Conservation (phyloP, 2,113 vertebrate genomes). For the Melanerpes formicivorus region DNA sequence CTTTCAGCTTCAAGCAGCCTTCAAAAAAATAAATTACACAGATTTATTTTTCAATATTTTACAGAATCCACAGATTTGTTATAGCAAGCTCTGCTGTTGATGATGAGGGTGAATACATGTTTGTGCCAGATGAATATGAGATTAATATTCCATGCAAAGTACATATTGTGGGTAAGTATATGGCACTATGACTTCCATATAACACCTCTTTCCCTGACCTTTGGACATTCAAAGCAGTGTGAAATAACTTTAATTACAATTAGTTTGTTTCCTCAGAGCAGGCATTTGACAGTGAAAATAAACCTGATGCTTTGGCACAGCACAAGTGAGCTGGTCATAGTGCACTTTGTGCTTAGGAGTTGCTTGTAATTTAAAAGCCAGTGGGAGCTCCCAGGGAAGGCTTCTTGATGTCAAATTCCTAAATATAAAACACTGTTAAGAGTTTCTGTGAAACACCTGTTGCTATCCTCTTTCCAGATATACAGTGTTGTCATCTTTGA, state of each 20-base stretch:
- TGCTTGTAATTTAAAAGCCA: background rate
- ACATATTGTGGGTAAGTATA: constrained; percentile 89
- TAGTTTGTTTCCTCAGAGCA: background rate
- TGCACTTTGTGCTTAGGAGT: background rate
- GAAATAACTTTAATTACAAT: background rate
- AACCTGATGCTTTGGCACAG: background rate
- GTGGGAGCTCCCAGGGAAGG: background rate
- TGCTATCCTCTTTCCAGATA: background rate
- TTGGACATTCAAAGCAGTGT: background rate
- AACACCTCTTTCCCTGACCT: background rate
- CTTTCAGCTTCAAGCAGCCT: background rate
- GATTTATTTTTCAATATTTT: background rate
- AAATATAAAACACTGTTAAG: background rate
- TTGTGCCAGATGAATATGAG: constrained; percentile 91
- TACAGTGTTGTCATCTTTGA: background rate
- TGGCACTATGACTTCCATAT: background rate
- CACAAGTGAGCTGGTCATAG: background rate
- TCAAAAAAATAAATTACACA: background rate
- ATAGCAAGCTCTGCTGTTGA: constrained; percentile 82
- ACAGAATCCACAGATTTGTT: constrained; percentile 89
- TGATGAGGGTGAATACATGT: constrained; percentile 94
- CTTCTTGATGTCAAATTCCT: background rate
- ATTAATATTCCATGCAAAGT: constrained; percentile 88
- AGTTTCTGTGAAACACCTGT: background rate
- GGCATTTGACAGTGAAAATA: background rate